Percentiles rank a stretch among this genome's conserved stretches.
phyloP scores from a whole-genome alignment of 1,140 invertebrate genomes.

The Samia ricini region DNA sequence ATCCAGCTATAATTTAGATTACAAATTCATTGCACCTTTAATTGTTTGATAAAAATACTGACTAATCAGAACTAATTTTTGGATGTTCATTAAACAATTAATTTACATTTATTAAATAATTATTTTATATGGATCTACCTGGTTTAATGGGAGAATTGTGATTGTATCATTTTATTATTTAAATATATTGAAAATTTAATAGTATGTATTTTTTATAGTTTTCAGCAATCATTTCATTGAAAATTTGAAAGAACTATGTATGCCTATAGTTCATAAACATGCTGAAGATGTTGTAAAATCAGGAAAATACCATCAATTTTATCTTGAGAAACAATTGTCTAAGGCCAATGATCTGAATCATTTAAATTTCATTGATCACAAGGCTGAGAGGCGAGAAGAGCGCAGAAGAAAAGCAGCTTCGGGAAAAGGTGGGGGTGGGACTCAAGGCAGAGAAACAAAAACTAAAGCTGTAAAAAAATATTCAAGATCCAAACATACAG shows the following conservation, averaged over 20 bases:
- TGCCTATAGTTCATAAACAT: slow-evolving; percentile 83
- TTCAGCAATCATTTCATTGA: slow-evolving; percentile 84
- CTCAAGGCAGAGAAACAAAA: slow-evolving; percentile 96
- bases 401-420: slow-evolving; percentile 90
- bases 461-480: slow-evolving; percentile 95
- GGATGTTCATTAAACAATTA: no score
- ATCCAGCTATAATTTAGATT: no score
- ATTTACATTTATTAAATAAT: no score
- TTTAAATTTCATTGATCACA: slow-evolving; percentile 76
- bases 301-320: slow-evolving; percentile 82
- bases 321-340: slow-evolving; percentile 80
- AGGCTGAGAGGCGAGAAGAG: slow-evolving; percentile 90
- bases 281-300: slow-evolving; percentile 85
- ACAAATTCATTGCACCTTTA: no score
- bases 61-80: no score
- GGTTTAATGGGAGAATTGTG: no score
- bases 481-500: slow-evolving; percentile 67
- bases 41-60: no score
- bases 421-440: slow-evolving; percentile 93
- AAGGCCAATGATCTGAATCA: slow-evolving; percentile 59
- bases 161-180: not conserved
- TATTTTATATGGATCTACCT: no score
- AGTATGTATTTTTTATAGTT: slow-evolving; percentile 46
- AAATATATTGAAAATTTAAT: not conserved
- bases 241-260: slow-evolving; percentile 83